Evolutionary conservation across 2,888 invertebrate species (phyloP).

Genomic region (Aspidapion aeneum): DNA sequence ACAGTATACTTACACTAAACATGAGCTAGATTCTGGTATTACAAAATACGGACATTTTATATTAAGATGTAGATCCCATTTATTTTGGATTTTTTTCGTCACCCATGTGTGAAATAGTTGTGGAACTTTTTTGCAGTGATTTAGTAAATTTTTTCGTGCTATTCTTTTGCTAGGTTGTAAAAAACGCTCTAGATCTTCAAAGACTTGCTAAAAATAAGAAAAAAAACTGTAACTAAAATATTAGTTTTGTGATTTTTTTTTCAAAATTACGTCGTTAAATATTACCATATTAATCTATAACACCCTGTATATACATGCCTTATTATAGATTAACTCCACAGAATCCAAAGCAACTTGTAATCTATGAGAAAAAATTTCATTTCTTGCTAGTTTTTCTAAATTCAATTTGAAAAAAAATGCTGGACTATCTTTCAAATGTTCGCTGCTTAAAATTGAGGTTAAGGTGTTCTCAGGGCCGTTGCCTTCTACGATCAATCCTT

Average conservation of each 20-base stretch:
- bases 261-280: too few species aligned
- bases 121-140: slow-evolving; percentile 27
- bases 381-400: slow-evolving; percentile 66
- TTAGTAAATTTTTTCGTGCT: slow-evolving; percentile 25
- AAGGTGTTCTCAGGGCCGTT: slow-evolving; percentile 58
- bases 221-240: too few species aligned
- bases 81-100: slow-evolving; percentile 36
- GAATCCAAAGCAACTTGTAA: slow-evolving; percentile 67
- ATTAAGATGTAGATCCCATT: slow-evolving; percentile 61
- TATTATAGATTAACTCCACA: slow-evolving; percentile 72
- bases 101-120: slow-evolving; percentile 25
- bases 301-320: too few species aligned
- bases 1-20: slow-evolving; percentile 61
- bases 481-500: slow-evolving; percentile 74
- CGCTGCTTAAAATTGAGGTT: slow-evolving; percentile 59
- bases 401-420: slow-evolving; percentile 71
- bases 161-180: slow-evolving; percentile 24
- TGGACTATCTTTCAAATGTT: slow-evolving; percentile 57
- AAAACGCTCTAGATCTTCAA: slow-evolving; percentile 33
- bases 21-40: slow-evolving; percentile 70
- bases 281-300: slow-evolving; percentile 4
- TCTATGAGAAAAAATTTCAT: slow-evolving; percentile 60
- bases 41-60: slow-evolving; percentile 73
- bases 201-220: slow-evolving; percentile 33
- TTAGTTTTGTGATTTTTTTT: background rate